Evolutionary conservation across 2,113 vertebrate species (phyloP), one percentile per base, ranked within the genome.

Genomic region (Percina caprodes): DNA sequence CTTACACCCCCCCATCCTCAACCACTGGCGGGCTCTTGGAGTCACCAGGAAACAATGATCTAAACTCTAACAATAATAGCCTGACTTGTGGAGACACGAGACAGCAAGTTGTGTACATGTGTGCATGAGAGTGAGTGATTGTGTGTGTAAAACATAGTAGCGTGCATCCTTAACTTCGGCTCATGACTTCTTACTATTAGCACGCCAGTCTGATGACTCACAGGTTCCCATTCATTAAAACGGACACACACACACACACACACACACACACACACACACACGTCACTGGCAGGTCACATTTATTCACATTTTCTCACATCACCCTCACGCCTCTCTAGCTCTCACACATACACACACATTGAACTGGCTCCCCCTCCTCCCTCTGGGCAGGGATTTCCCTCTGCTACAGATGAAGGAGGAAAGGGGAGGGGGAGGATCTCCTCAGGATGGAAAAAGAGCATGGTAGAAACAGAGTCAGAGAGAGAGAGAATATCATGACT

Each of bases 211-310:
- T 93, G 95, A 96, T 97, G 96, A 97, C 91, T 97, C 97, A 97
- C 94, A 93, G 94, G 90, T 96, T 95, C 86, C 95, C 95, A 96
- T 95, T 95, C 95, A 96, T 96, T 96, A 96, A 42, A 92, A 89
- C 93, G 82, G 59, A 55, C 85, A 69, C 76, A n/a, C n/a, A n/a
- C n/a, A n/a, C n/a, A n/a, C n/a, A 86, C 60, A 71, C 52, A 66
- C 58, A 63, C 46, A 55, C 6, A 63, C 48, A 72, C 26, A 59
- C 69, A 33, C 62, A 66, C 51, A 79, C 51, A 72, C 30, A 72
- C 68, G 97, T 97, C 96, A 97, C 51, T 35, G 77, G 71, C 95
- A 95, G 96, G 97, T 93, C 96, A 96, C 94, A 93, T 91, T 94
- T 96, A 96, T 96, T 96, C 96, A 90, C 91, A 87, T 92, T 89